These are phyloP conservation scores for Neodiprion pinetum DNA, from an alignment of 1,140 invertebrate species.

Conservation along the genomic window DNA sequence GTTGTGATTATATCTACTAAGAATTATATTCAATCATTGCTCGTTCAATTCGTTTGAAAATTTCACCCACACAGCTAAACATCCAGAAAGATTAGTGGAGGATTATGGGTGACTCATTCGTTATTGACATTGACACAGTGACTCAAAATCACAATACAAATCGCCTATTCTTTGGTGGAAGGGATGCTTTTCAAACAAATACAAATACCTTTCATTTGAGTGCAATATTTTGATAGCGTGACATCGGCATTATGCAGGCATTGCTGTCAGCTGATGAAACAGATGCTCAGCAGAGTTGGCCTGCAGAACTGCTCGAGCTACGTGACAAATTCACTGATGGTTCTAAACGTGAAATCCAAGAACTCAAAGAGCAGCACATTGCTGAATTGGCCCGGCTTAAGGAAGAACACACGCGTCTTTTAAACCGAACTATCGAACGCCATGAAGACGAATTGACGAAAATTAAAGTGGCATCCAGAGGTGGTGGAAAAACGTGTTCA, in stretches of 20 bases:
- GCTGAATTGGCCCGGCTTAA: conserved; percentile 63
- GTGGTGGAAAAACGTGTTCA: conserved; percentile 8
- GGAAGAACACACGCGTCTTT: conserved; percentile 63
- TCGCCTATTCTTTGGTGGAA: not conserved
- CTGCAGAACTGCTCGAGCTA: conserved; percentile 70
- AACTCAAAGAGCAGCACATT: conserved; percentile 50
- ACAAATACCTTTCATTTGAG: not conserved
- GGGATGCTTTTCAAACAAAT: not conserved
- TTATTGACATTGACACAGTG: too few relatives aligned
- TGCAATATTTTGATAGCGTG: conserved; percentile 19
- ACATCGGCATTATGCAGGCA: conserved; percentile 58
- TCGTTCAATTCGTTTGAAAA: too few relatives aligned
- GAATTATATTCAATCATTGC: too few relatives aligned
- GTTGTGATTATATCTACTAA: too few relatives aligned
- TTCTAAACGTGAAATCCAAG: conserved; percentile 61
- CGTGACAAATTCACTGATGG: conserved; percentile 72
- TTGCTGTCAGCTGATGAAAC: conserved; percentile 67
- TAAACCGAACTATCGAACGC: conserved; percentile 50
- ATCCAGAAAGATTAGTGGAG: too few relatives aligned
- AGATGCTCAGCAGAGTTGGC: conserved; percentile 71
- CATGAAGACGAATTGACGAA: conserved; percentile 44
- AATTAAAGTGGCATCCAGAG: conserved; percentile 26
- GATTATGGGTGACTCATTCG: too few relatives aligned
- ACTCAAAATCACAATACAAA: too few relatives aligned
- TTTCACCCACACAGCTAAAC: too few relatives aligned